These are phyloP conservation scores for Zapornia atra DNA, from an alignment of 2,113 vertebrate species.

Conservation along the genomic window DNA sequence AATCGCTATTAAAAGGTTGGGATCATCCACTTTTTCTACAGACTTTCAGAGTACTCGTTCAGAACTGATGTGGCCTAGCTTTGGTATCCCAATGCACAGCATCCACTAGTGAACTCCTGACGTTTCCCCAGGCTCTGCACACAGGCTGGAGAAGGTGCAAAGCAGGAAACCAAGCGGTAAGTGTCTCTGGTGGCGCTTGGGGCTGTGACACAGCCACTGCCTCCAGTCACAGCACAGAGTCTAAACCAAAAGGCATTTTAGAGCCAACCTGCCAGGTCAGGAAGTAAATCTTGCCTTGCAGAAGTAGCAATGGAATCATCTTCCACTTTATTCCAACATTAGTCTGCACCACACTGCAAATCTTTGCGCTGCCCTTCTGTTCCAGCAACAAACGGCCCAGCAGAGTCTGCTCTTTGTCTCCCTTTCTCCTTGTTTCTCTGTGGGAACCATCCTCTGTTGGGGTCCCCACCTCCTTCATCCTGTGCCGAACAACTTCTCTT, in stretches of 20 bases:
- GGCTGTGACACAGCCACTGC: fast-evolving
- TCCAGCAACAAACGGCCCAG: not conserved
- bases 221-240: not conserved
- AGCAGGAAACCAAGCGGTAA: not conserved
- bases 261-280: not conserved
- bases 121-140: fast-evolving
- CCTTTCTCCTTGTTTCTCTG: not conserved
- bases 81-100: not conserved
- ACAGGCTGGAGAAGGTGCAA: fast-evolving
- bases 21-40: not conserved
- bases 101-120: fast-evolving
- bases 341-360: not conserved
- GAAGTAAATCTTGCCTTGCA: not conserved
- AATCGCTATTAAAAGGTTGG: not conserved
- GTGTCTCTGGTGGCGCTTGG: fast-evolving
- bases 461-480: not conserved
- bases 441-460: not conserved
- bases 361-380: not conserved
- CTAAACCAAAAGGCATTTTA: not conserved
- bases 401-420: not conserved
- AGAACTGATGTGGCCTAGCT: not conserved
- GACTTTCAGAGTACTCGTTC: not conserved
- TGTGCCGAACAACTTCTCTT: not conserved
- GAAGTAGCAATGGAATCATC: not conserved
- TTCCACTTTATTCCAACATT: not conserved